Evolutionary conservation across 2,797 vertebrate genomes (phyloP).

Genomic region (Cossypha dichroa): DNA sequence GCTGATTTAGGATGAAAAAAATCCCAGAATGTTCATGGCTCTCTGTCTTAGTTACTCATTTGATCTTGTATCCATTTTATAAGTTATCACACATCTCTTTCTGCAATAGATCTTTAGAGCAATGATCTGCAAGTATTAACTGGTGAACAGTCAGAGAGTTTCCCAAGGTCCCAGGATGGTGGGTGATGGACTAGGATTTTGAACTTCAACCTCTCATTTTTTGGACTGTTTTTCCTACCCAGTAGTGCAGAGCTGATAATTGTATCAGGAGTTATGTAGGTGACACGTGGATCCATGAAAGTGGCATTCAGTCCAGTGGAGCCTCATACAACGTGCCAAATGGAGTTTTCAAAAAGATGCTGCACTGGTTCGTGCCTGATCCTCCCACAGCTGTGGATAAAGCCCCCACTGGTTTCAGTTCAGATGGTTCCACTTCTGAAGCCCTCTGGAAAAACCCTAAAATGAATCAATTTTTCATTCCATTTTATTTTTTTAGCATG

Average conservation of each 20-base stretch:
- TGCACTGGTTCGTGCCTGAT: neutral
- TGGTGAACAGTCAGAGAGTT: neutral
- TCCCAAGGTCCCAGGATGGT: neutral
- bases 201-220: neutral
- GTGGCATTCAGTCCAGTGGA: neutral
- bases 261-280: neutral
- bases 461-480: neutral
- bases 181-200: neutral
- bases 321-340: neutral
- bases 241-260: too few relatives aligned
- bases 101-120: neutral
- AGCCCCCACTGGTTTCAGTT: neutral
- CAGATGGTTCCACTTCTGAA: neutral
- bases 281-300: neutral
- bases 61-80: constrained; percentile 3
- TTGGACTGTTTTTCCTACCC: neutral
- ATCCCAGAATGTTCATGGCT: neutral
- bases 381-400: neutral
- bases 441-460: neutral
- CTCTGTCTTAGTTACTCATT: constrained; percentile 8
- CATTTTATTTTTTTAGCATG: neutral
- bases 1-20: neutral
- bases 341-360: neutral
- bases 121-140: neutral
- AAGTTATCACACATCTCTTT: neutral